Evolutionary conservation across 2,888 invertebrate genomes (phyloP), one percentile per base, ranked within the genome.

Genomic region (Marasmarcha lunaedactyla): DNA sequence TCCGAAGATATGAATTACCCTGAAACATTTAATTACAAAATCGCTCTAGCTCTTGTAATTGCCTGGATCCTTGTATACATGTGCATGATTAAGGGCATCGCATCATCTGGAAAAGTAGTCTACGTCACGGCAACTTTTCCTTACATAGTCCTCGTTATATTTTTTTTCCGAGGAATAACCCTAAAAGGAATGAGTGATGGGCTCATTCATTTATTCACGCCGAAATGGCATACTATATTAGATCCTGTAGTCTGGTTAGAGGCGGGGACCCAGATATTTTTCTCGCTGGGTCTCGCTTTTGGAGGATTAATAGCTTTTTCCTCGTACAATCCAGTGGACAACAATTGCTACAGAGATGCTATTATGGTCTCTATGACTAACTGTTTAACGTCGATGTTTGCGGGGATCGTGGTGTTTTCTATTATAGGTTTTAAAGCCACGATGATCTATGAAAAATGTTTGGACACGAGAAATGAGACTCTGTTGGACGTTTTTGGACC

Each of bases 231-330:
- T 57, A 94, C 90, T 43, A 86, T 98, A 42, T 76, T 92, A 26
- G 97, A 97, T 78, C 97, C 97, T 6, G 94, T 95, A 0, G 97
- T 98, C 0, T 98, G 98, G 98, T 76, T 98, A 39, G 97, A 98
- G 77, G 97, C 98, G 0, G 97, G 97, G 1, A 97, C 97, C 0
- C 98, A 98, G 71, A 97, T 98, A 56, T 98, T 98, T 83, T 98
- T 97, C 74, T 97, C 97, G 0, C 86, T 97, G 44, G 97, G 97
- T 6, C 78, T 98, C 37, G 97, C 97, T 1, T 98, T 98, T 55
- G 98, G 98, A 9, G 97, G 97, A 6, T 84, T 98, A 27, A 97
- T 98, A 45, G 97, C 97, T 0, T 98, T 97, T 65, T 94, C 95
- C 0, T 97, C 97, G 0, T 98, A 98, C 77, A 98, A 97, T 73